Evolutionary conservation across 1,140 invertebrate species (phyloP).

Genomic region (Caenorhabditis brenneri): DNA sequence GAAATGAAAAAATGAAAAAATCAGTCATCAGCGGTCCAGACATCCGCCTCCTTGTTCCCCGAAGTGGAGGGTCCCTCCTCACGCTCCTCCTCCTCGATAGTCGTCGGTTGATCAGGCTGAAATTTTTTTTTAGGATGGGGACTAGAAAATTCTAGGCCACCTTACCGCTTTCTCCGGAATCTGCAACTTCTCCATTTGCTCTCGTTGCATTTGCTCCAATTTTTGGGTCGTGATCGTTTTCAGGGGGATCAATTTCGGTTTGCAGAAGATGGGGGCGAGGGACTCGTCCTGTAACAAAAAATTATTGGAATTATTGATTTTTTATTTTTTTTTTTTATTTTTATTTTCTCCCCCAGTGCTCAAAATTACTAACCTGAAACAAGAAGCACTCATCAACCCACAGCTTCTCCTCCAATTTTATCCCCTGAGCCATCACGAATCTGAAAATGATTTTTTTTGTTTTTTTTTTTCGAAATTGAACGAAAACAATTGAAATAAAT

Average conservation of each 20-base stretch:
- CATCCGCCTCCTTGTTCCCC: background rate
- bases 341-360: too few species aligned
- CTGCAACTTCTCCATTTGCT: constrained; percentile 15
- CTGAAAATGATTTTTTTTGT: too few species aligned
- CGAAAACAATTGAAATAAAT: background rate
- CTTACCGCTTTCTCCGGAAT: background rate
- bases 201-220: constrained; percentile 49
- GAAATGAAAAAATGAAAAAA: background rate
- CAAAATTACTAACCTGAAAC: background rate
- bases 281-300: constrained; percentile 48
- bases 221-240: constrained; percentile 52
- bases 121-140: background rate
- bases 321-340: too few species aligned
- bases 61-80: background rate
- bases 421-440: background rate
- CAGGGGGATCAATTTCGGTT: constrained; percentile 50
- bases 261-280: constrained; percentile 50
- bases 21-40: constrained; percentile 20
- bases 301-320: too few species aligned
- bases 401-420: constrained; percentile 11
- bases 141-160: background rate
- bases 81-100: background rate
- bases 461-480: too few species aligned
- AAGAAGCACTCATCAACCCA: constrained; percentile 16
- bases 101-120: background rate